Evolutionary conservation across 2,797 vertebrate species (phyloP), one percentile per base, ranked within the genome.

Genomic region (Salarias fasciatus): DNA sequence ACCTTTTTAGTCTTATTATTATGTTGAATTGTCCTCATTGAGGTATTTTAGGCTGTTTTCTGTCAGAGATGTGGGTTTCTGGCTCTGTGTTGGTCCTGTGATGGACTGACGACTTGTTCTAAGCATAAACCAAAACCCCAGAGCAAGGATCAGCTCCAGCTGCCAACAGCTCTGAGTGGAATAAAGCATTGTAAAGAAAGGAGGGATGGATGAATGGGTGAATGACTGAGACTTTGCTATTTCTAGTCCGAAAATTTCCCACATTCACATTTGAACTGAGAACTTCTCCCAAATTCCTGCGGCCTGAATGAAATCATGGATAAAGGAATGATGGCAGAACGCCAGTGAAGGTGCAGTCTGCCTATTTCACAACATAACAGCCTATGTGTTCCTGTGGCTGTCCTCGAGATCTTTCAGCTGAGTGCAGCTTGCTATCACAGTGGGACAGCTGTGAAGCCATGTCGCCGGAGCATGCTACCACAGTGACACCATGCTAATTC

Each of bases 401-500:
- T 63, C 72, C 77, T 68, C 33, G 33, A 80, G 82, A 82, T 86
- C 47, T 69, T 63, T 65, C 54, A 83, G 83, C 70, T 81, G 51
- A 72, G 73, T 62, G 53, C 18, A 33, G 42, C 15, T 75, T 69
- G 78, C 86, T 92, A 89, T 91, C 90, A 87, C 82, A 72, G 80
- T 58, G 24, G 77, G 83, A 88, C 84, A 85, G 84, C 84, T 86
- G 89, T 75, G 82, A 77, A 77, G 80, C 50, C 75, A 46, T 60
- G 80, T 77, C 60, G 33, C 77, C 65, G 80, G 78, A 60, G 72
- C 83, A 77, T 63, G 79, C 73, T 50, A 73, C 53, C 51, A 72
- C 55, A 48, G 71, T 79, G 75, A 86, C 86, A 87, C 84, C 71
- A 56, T 84, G 77, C 79, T 89, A 91, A 92, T 90, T 86, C 43